phyloP scores from a whole-genome alignment of 2,888 invertebrate species.

The Callimorpha dominula region DNA sequence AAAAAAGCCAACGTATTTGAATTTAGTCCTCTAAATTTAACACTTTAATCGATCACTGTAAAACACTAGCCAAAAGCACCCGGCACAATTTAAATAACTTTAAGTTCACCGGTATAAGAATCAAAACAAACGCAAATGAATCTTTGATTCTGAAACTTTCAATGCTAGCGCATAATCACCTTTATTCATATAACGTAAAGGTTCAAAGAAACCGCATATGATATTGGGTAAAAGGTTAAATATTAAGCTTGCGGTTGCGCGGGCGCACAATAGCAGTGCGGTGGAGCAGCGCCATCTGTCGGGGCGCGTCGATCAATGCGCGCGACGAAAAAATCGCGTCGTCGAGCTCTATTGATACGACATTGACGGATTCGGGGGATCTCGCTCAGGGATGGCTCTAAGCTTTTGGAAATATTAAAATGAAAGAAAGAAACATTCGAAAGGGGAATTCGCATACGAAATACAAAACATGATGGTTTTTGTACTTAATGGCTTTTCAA shows the following conservation, averaged over 20 bases:
- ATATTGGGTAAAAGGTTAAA: conserved; percentile 40
- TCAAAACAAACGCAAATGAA: conserved; percentile 24
- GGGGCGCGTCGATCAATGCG: conserved; percentile 55
- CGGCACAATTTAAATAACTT: conserved; percentile 10
- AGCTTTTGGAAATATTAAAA: not conserved
- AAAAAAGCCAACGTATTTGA: conserved; percentile 25
- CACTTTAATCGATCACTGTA: conserved; percentile 43
- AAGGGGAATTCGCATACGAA: no score
- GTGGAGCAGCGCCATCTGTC: conserved; percentile 59
- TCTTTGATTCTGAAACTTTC: conserved; percentile 18
- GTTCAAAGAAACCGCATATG: conserved; percentile 25
- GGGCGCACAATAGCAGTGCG: conserved; percentile 51
- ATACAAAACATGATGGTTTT: no score
- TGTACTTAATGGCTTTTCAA: no score
- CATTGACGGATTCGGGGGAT: conserved; percentile 81
- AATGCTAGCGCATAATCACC: conserved; percentile 9
- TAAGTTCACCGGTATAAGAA: conserved; percentile 1
- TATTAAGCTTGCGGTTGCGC: conserved; percentile 44
- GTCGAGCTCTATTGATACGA: conserved; percentile 80
- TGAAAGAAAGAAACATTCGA: not conserved
- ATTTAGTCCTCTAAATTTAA: conserved; percentile 43
- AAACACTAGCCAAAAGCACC: conserved; percentile 14
- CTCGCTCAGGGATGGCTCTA: conserved; percentile 62
- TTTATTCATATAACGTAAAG: not conserved
- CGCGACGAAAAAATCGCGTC: conserved; percentile 71